These are phyloP conservation scores for Coreoperca whiteheadi DNA, from an alignment of 2,113 vertebrate species.

Conservation along the genomic window DNA sequence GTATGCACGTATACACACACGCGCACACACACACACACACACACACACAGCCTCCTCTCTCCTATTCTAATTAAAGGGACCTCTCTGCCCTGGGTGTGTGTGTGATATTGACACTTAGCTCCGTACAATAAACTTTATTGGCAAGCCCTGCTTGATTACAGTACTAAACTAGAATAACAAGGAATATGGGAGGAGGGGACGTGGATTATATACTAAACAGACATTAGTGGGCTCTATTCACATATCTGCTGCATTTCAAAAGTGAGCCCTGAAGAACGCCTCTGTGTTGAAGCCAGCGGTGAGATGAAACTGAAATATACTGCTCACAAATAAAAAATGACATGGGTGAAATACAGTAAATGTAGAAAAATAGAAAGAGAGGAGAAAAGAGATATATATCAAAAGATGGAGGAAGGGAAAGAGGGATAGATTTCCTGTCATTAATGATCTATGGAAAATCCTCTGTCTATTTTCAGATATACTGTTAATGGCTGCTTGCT, in stretches of 20 bases:
- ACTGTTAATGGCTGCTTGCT: conserved; percentile 86
- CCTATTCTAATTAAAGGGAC: conserved; percentile 99
- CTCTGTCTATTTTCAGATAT: conserved; percentile 85
- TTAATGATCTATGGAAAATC: conserved; percentile 87
- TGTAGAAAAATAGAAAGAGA: conserved; percentile 63
- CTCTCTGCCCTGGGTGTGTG: conserved; percentile 91
- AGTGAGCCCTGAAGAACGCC: conserved; percentile 29
- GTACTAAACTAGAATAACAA: conserved; percentile 98
- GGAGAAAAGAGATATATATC: conserved; percentile 73
- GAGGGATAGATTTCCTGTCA: conserved; percentile 85
- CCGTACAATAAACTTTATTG: conserved; percentile 99
- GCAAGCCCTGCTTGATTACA: conserved; percentile 97
- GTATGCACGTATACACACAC: conserved; percentile 16
- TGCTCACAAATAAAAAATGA: conserved; percentile 54
- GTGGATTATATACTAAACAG: conserved; percentile 82
- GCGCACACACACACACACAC: conserved; percentile 23
- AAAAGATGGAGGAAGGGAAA: conserved; percentile 74
- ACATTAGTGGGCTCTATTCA: conserved; percentile 74
- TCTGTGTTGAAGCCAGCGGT: conserved; percentile 19
- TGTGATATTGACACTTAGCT: conserved; percentile 99
- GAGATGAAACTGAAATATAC: conserved; percentile 35
- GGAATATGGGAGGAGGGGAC: conserved; percentile 89
- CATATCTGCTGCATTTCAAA: conserved; percentile 72
- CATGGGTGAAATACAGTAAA: conserved; percentile 60
- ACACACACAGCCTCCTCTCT: conserved; percentile 82